Evolutionary conservation across 2,113 vertebrate genomes (phyloP).

Genomic region (Cichladusa arquata): DNA sequence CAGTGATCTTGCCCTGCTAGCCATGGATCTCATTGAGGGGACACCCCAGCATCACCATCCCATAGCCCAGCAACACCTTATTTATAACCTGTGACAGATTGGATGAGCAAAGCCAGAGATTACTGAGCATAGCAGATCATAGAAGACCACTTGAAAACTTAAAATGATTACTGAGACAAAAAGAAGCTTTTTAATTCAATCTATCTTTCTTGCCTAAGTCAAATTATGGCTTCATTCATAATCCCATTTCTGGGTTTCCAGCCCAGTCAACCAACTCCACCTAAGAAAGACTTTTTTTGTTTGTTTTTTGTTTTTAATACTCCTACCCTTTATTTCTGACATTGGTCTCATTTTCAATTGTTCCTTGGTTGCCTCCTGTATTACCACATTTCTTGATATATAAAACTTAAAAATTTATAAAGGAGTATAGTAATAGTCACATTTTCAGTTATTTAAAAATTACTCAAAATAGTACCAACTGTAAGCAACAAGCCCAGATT

Average conservation of each 20-base stretch:
- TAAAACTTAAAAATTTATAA: neutral
- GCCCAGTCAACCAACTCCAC: neutral
- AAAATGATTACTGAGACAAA: neutral
- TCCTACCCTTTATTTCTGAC: neutral
- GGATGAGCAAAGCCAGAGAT: neutral
- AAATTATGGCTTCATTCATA: neutral
- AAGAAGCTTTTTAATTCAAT: neutral
- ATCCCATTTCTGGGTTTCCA: neutral
- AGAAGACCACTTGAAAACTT: neutral
- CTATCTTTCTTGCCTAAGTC: neutral
- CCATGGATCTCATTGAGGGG: neutral
- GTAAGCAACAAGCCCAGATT: neutral
- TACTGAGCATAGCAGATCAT: accelerated
- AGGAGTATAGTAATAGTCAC: neutral
- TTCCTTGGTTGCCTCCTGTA: neutral
- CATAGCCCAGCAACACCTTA: neutral
- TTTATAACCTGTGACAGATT: neutral
- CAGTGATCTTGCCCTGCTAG: neutral
- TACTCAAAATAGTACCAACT: neutral
- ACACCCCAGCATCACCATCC: neutral
- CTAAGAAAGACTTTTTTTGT: neutral
- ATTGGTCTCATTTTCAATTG: neutral
- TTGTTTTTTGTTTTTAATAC: too few species aligned
- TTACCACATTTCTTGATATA: neutral
- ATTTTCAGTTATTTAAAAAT: neutral